phyloP scores from a whole-genome alignment of 2,113 vertebrate genomes.

The Passer domesticus region DNA sequence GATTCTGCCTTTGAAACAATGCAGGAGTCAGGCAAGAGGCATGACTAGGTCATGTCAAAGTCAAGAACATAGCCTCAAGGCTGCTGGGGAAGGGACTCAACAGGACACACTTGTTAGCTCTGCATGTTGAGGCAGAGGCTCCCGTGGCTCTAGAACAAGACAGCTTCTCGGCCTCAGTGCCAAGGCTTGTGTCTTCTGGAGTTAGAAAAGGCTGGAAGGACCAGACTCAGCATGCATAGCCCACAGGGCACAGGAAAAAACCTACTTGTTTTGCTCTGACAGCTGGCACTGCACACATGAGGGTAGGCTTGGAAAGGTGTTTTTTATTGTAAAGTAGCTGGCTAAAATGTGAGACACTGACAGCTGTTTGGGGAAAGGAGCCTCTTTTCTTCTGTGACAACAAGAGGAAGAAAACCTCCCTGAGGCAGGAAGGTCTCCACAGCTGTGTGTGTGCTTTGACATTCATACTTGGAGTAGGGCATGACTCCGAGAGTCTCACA shows the following conservation, averaged over 20 bases:
- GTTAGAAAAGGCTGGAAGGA: neutral
- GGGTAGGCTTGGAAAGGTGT: neutral
- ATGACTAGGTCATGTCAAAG: neutral
- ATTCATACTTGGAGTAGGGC: neutral
- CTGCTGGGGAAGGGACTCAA: neutral
- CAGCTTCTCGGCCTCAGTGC: neutral
- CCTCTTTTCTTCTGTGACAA: neutral
- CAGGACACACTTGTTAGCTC: neutral
- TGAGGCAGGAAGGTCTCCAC: neutral
- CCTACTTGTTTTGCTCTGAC: neutral
- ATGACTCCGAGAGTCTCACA: neutral
- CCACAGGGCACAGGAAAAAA: neutral
- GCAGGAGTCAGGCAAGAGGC: neutral
- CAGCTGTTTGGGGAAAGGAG: neutral
- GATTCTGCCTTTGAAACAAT: neutral
- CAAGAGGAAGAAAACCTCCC: neutral
- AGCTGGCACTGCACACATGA: neutral
- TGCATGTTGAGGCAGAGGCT: rapidly evolving
- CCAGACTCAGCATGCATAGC: constrained; percentile 33
- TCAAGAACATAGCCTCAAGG: neutral
- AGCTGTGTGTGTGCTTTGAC: neutral
- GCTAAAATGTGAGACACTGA: neutral
- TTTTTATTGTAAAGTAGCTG: neutral
- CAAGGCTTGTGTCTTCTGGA: neutral
- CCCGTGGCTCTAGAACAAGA: neutral